Conservation (phyloP, 1,140 invertebrate species). For the Hycleus cichorii region DNA sequence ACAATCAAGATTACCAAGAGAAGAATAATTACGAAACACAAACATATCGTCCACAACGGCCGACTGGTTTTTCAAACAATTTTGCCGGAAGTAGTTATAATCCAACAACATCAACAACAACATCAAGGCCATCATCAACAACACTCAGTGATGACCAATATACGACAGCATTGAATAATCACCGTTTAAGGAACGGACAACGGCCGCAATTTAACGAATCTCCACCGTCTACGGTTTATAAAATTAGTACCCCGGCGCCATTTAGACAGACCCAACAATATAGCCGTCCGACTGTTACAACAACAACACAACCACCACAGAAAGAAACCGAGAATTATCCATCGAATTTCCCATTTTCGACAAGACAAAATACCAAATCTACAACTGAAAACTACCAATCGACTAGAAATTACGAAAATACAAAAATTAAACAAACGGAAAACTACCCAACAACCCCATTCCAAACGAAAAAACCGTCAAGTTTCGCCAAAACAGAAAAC, state of each 20-base stretch:
- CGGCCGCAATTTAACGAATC: conserved; percentile 35
- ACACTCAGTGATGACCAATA: conserved; percentile 27
- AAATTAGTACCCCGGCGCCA: conserved; percentile 30
- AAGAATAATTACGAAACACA: conserved; percentile 30
- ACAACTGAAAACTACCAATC: conserved; percentile 5
- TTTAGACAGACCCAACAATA: conserved; percentile 33
- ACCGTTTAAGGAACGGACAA: conserved; percentile 27
- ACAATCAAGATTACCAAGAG: conserved; percentile 16
- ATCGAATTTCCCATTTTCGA: conserved; percentile 15
- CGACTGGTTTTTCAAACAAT: conserved; percentile 41
- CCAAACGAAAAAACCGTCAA: conserved; percentile 28
- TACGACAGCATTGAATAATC: conserved; percentile 25
- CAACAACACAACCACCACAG: conserved; percentile 35
- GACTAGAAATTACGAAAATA: neutral
- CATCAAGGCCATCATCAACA: conserved; percentile 40
- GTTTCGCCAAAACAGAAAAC: conserved; percentile 21
- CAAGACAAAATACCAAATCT: conserved; percentile 1
- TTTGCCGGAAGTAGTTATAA: conserved; percentile 44
- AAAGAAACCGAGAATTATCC: conserved; percentile 32
- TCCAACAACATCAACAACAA: conserved; percentile 48
- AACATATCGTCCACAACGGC: conserved; percentile 38
- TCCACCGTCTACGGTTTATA: conserved; percentile 24
- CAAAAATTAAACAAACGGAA: conserved; percentile 11
- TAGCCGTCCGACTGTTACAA: conserved; percentile 22
- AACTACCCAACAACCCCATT: conserved; percentile 30